A percentile compares a stretch with the other conserved stretches of the same genome.
Evolutionary conservation across 2,113 vertebrate species (phyloP).

Genomic region (Chamaea fasciata): DNA sequence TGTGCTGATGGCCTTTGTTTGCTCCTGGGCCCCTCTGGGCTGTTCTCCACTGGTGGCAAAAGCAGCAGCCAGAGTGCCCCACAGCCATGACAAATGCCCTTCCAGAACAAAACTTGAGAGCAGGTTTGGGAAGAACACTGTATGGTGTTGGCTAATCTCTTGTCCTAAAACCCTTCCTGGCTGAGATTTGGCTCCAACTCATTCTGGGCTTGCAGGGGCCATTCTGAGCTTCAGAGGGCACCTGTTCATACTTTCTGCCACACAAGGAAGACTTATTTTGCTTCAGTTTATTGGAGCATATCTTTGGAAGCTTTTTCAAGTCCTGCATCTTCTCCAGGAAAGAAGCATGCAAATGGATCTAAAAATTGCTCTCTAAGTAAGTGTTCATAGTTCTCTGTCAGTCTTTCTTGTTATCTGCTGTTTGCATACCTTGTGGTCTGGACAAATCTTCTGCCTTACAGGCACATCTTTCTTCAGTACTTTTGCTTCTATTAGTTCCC

Average conservation of each 20-base stretch:
- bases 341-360: neutral
- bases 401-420: neutral
- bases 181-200: neutral
- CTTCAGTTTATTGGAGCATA: neutral
- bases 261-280: neutral
- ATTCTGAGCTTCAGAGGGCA: neutral
- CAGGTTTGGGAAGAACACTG: neutral
- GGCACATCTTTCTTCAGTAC: neutral
- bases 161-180: neutral
- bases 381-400: neutral
- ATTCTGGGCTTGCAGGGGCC: neutral
- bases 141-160: neutral
- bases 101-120: neutral
- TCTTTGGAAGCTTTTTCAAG: neutral
- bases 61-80: neutral
- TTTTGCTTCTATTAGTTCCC: neutral
- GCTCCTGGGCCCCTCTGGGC: rapidly evolving
- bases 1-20: neutral
- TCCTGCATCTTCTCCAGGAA: neutral
- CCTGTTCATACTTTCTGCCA: neutral
- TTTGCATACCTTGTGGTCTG: neutral
- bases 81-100: neutral
- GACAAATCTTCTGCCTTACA: neutral
- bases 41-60: neutral
- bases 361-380: neutral